Conservation (phyloP, 2,888 invertebrate genomes). For the Agriotes lineatus region DNA sequence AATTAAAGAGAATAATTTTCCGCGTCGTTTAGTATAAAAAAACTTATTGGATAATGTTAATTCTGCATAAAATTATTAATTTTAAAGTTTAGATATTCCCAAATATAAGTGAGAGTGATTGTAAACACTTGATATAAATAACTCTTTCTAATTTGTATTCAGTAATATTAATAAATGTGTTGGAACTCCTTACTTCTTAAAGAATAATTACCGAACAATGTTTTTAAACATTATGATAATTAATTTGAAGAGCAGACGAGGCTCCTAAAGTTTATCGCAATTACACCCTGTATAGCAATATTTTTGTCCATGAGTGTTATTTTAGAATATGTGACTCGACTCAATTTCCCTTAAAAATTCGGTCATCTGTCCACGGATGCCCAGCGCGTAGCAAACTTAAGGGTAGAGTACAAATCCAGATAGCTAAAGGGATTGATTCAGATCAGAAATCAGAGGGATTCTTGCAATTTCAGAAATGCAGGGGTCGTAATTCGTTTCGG, state of each 20-base stretch:
- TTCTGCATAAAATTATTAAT: no score
- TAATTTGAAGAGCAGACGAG: not conserved
- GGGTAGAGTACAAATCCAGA: not conserved
- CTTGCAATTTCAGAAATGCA: slow-evolving; percentile 16
- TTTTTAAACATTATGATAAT: not conserved
- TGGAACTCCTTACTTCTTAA: no score
- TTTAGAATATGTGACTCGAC: no score
- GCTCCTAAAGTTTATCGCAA: not conserved
- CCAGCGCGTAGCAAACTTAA: not conserved
- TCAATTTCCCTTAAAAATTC: not conserved
- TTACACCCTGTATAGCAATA: not conserved
- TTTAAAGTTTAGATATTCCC: no score
- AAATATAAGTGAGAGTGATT: no score
- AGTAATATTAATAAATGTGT: no score
- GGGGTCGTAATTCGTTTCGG: slow-evolving; percentile 18
- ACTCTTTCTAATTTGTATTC: no score
- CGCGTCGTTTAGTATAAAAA: no score
- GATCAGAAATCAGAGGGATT: slow-evolving; percentile 1
- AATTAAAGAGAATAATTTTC: no score
- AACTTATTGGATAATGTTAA: no score
- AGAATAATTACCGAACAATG: not conserved
- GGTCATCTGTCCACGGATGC: not conserved
- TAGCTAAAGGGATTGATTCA: slow-evolving; percentile 5
- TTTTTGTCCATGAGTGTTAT: no score
- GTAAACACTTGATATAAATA: no score